Base-by-base conservation (phyloP, 2,888 invertebrate species). In the Orthosia incerta region DNA sequence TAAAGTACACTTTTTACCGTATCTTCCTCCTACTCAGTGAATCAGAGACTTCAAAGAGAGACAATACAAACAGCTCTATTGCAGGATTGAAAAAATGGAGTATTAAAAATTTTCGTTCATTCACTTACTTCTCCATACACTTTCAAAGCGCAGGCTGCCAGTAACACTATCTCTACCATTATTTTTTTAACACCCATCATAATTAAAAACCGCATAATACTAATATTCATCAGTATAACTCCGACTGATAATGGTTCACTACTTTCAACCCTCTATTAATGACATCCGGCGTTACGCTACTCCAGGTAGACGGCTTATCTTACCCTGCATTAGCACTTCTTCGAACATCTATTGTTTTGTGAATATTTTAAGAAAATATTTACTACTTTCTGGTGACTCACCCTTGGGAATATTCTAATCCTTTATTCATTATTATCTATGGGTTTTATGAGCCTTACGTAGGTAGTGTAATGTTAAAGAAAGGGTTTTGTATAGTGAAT, bases 281-380 rank as follows among this genome's bases (percentile, higher is more conserved):
- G 86, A 83, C 90, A 90, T 92, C 92, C 91, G 89, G 90, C 84
- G 75, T 83, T 85, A 86, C 81, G 84, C 82, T 79, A 71, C 76
- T 81, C 74, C 92, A 91, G 91, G 91, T 91, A 92, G 72, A 70
- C n/a, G 69, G 87, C 89, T 93, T 91, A 93, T 91, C 93, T 85
- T 71, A 77, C 87, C 87, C 84, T 82, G 80, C 86, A 90, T 93
- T 92, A 93, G 86, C 91, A 90, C 89, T 92, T 91, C 90, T 86
- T 74, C 79, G 89, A 89, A 91, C 70, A 59, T 60, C 82, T 83
- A 82, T 89, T 89, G 86, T 89, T 85, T 89, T 75, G 74, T 74
- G 76, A 82, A 86, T 87, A 82, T 89, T 86, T 88, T 85, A 61
- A 84, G 79, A 80, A 83, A 90, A 91, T 90, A 87, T 91, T 91